phyloP scores from a whole-genome alignment of 2,113 vertebrate genomes.

The Sterrhoptilus dennistouni region DNA sequence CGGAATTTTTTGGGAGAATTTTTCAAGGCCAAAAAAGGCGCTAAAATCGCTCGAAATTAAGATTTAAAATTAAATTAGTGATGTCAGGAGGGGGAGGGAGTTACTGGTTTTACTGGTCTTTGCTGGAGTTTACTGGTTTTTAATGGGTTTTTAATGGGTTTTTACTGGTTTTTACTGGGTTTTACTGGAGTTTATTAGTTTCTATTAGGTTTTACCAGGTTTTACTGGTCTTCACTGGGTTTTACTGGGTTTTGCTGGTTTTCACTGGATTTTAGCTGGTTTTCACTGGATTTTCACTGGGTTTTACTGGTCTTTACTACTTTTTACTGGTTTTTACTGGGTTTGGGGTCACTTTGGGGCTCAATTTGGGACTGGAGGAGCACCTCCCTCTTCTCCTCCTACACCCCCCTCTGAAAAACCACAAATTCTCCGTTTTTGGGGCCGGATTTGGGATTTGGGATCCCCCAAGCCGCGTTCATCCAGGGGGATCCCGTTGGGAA shows the following conservation, averaged over 20 bases:
- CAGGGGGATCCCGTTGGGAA: too few species aligned
- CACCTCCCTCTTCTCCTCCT: neutral
- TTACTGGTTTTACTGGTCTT: neutral
- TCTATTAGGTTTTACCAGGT: neutral
- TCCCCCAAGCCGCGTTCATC: accelerated
- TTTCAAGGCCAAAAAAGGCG: neutral
- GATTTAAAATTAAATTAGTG: neutral
- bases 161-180: neutral
- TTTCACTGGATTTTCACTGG: too few species aligned
- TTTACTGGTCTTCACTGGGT: neutral
- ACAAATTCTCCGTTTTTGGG: accelerated
- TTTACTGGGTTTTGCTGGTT: too few species aligned
- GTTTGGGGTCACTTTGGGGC: neutral
- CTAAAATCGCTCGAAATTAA: accelerated
- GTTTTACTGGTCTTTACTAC: too few species aligned
- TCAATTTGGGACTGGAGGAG: accelerated
- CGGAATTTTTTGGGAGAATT: too few species aligned
- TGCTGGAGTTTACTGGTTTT: neutral
- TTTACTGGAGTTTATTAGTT: neutral
- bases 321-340: neutral
- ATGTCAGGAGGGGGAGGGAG: accelerated
- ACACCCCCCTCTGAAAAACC: accelerated
- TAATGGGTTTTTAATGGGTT: too few species aligned
- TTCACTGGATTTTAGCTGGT: too few species aligned
- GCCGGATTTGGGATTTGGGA: accelerated